Percentiles rank a stretch among this genome's conserved stretches.
Evolutionary conservation across 1,140 invertebrate genomes (phyloP).

Genomic region (Brachionus paranguensis): DNA sequence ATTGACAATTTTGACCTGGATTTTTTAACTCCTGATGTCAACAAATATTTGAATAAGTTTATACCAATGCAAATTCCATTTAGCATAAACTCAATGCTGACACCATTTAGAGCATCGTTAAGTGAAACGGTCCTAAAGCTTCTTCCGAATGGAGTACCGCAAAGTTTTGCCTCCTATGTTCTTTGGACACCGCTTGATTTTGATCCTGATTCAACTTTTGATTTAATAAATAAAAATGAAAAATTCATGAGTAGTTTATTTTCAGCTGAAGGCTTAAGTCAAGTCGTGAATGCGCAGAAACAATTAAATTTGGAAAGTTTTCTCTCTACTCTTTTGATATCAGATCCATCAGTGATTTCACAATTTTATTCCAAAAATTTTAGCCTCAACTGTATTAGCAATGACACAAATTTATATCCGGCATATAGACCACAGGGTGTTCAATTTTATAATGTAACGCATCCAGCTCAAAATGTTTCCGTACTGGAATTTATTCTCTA

Average conservation of each 20-base stretch:
- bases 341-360: background rate
- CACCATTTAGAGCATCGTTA: background rate
- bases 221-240: conserved; percentile 39
- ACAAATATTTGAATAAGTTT: conserved; percentile 35
- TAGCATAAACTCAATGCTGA: conserved; percentile 1
- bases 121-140: background rate
- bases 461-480: background rate
- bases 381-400: background rate
- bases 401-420: background rate
- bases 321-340: background rate
- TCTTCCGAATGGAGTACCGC: background rate
- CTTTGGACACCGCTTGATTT: conserved; percentile 21
- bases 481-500: conserved; percentile 2
- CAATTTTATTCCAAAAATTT: background rate
- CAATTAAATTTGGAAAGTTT: background rate
- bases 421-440: background rate
- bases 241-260: conserved; percentile 35
- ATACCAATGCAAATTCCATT: conserved; percentile 29
- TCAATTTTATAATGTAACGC: conserved; percentile 6
- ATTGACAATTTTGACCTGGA: background rate
- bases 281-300: conserved; percentile 9
- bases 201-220: conserved; percentile 21
- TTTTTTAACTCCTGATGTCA: background rate
- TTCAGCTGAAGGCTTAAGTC: background rate
- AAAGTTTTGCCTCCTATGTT: conserved; percentile 2